Base-by-base conservation (phyloP, 2,888 invertebrate genomes). In the Flabesymbios commensalis region DNA sequence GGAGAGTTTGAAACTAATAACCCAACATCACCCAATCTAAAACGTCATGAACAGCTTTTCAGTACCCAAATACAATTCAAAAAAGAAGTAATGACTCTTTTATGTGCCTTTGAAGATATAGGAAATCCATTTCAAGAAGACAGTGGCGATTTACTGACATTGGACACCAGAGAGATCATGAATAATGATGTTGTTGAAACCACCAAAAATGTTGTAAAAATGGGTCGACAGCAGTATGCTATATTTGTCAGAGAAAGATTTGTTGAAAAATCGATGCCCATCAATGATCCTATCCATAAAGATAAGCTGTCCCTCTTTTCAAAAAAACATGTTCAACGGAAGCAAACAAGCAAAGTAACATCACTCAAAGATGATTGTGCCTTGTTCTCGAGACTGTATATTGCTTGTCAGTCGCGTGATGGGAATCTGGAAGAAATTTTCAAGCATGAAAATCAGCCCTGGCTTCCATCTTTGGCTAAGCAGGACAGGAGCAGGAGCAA, bases 371-470 rank as follows among this genome's bases (percentile, higher is more conserved):
- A 43, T 61, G 51, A 62, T 43, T 36, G 28, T 28, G 29, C 7
- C 26, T 28, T 45, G 36, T 45, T 45, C 47, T 55, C 55, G 7
- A 59, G 39, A 43, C 47, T 61, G 14, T 63, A 39, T 63, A 63
- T 63, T 5, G 28, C 47, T 19, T 49, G 43, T 36, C 45, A 63
- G 43, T 47, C 41, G 17, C 31, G 61, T 57, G 55, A 63, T 36
- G 61, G 63, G n/a, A 39, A 63, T 39, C 17, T 63, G 19, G 55
- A 57, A n/a, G 60, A 62, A 28, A 63, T 62, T 28, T 61, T 61
- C 32, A 26, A 32, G 28, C 60, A 62, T 39, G 60, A 60, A 33
- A 60, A 60, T 29, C 60, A 60, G 47, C 26, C 60, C 22, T 61
- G 45, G 19, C 62, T 61, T 22, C 61, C 61, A n/a, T 63, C 52